Conservation (phyloP, 2,113 vertebrate genomes). For the Talpa occidentalis region DNA sequence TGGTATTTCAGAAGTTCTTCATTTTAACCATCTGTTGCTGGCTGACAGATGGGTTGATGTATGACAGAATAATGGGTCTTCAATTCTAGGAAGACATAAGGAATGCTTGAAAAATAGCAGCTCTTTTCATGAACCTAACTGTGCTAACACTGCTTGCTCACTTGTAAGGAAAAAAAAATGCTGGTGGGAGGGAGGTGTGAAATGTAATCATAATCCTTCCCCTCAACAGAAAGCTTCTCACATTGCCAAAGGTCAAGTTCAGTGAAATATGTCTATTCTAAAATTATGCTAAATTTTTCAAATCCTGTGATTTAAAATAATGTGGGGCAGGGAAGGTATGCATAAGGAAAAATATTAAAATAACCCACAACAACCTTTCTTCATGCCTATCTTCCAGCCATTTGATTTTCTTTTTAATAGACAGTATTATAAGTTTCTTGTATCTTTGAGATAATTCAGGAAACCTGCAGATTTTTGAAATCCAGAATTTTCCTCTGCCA, state of each 20-base stretch:
- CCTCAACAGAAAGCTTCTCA: conserved; percentile 73
- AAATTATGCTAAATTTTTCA: conserved; percentile 16
- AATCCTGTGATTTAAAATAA: not conserved
- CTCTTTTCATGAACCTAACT: conserved; percentile 85
- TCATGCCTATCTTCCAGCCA: not conserved
- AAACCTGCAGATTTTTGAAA: conserved; percentile 27
- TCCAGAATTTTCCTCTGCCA: not conserved
- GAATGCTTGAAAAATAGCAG: conserved; percentile 86
- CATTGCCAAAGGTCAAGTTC: conserved; percentile 53
- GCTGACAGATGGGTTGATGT: conserved; percentile 87
- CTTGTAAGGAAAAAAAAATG: conserved; percentile 77
- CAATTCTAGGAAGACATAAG: conserved; percentile 85
- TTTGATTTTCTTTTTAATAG: not conserved
- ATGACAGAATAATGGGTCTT: conserved; percentile 87
- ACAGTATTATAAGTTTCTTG: not conserved
- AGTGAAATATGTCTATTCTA: conserved; percentile 38
- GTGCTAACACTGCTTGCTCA: conserved; percentile 84
- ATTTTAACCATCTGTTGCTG: conserved; percentile 86
- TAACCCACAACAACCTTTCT: not conserved
- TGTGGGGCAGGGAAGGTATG: not conserved
- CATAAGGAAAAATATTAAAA: conserved; percentile 33
- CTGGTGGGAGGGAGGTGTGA: conserved; percentile 42
- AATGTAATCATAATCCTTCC: conserved; percentile 35
- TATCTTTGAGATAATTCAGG: not conserved
- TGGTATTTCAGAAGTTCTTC: conserved; percentile 85